Base-by-base conservation (phyloP, 2,888 invertebrate species). In the Pachliopta kotzebuea region DNA sequence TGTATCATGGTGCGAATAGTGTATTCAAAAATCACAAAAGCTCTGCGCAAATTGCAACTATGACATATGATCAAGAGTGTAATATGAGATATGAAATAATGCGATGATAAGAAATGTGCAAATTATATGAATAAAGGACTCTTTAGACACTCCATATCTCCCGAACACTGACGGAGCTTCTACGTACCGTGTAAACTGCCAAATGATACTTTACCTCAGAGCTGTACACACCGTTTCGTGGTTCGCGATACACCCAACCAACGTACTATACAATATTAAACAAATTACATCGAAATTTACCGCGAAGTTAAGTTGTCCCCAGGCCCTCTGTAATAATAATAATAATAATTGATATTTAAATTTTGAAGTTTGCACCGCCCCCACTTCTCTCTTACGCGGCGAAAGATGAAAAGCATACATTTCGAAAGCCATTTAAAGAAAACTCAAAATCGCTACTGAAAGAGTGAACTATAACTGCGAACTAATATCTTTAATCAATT, bases 271-370 rank as follows among this genome's bases (percentile, higher is more conserved):
- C 64, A 71, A 74, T 71, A 68, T 62, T 54, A 23, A 60, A 56
- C 26, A 17, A 67, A 26, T 60, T 53, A 62, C n/a, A 57, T 60
- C 55, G 26, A 58, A 66, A 62, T 56, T 56, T 60, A 37, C 50
- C 57, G 69, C 70, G 74, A 69, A 69, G 73, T 70, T 71, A 72
- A 67, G 37, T 37, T 68, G 70, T 72, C 68, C 75, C 73, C 67
- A 73, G 74, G 77, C 73, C 76, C 74, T 81, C 84, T 83, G 84
- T 80, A 83, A 83, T 80, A 80, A 82, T 80, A 83, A 83, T 80
- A 80, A 82, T 78, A 84, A 79, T 76, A 49, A 49, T 49, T 49
- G 49, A 49, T n/a, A n/a, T 49, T 20, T 54, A 54, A 54, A 23
- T 54, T 6, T 37, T 17, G 37, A 37, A 37, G 37, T 37, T 37